A percentile compares a stretch with the other conserved stretches of the same genome.
phyloP scores from a whole-genome alignment of 2,888 invertebrate species.

The Yponomeuta evonymella region DNA sequence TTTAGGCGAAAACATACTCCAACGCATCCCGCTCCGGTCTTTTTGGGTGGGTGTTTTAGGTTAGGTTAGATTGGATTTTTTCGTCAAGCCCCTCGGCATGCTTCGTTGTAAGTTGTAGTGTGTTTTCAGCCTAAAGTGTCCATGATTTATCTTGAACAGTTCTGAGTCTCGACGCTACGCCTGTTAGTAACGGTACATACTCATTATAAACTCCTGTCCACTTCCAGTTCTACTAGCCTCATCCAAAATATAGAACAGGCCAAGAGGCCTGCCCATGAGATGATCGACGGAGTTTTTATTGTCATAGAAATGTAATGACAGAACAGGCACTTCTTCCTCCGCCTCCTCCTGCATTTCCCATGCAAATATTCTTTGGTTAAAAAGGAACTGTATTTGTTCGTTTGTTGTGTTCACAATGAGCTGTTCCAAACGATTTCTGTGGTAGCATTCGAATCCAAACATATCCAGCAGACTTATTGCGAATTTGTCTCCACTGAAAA shows the following conservation, averaged over 20 bases:
- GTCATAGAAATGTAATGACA: conserved; percentile 87
- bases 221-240: conserved; percentile 87
- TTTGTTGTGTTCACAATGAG: conserved; percentile 92
- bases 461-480: conserved; percentile 90
- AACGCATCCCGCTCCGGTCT: too few species aligned
- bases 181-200: conserved; percentile 58
- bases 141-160: too few species aligned
- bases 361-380: conserved; percentile 92
- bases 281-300: conserved; percentile 93
- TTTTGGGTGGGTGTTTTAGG: too few species aligned
- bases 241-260: conserved; percentile 90
- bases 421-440: conserved; percentile 90
- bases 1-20: too few species aligned
- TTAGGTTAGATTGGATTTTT: too few species aligned
- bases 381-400: conserved; percentile 95
- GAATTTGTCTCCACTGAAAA: conserved; percentile 87
- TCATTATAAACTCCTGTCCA: conserved; percentile 83
- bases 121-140: too few species aligned
- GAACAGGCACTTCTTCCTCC: conserved; percentile 86
- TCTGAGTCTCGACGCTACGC: too few species aligned
- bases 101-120: neutral
- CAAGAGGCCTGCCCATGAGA: conserved; percentile 88
- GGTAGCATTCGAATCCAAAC: conserved; percentile 95
- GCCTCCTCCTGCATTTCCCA: conserved; percentile 91
- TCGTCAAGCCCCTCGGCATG: too few species aligned